These are phyloP conservation scores for Phalloptychus januarius DNA, from an alignment of 2,797 vertebrate genomes.

Conservation along the genomic window DNA sequence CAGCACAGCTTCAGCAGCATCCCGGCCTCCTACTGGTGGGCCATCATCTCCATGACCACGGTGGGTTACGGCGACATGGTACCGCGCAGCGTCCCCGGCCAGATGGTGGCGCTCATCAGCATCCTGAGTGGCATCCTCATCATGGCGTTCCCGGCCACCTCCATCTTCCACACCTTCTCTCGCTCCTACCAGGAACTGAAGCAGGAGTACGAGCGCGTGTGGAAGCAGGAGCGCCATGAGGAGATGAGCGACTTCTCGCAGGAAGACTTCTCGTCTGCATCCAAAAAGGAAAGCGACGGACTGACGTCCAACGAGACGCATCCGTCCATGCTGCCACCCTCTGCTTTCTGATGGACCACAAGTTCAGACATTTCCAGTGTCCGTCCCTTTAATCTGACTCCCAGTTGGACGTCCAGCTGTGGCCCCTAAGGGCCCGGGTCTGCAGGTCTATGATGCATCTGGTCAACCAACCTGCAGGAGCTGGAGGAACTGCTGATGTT, in stretches of 20 bases:
- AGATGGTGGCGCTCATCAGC: slow-evolving; percentile 93
- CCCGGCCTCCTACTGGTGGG: slow-evolving; percentile 97
- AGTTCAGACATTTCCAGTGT: not conserved
- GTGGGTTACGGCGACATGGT: slow-evolving; percentile 98
- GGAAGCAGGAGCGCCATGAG: slow-evolving; percentile 75
- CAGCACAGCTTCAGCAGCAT: slow-evolving; percentile 39
- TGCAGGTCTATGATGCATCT: not conserved
- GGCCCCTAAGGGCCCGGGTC: not conserved
- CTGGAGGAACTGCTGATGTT: not conserved
- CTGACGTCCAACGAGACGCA: not conserved
- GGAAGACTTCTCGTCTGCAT: slow-evolving; percentile 5
- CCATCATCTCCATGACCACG: slow-evolving; percentile 97
- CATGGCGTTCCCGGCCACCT: slow-evolving; percentile 97
- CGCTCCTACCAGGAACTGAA: slow-evolving; percentile 92
- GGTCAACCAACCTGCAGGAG: not conserved
- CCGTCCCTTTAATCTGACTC: not conserved
- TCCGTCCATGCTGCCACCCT: slow-evolving; percentile 35
- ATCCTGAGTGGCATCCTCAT: slow-evolving; percentile 97
- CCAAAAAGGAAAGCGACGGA: slow-evolving; percentile 1
- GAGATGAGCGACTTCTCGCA: slow-evolving; percentile 27
- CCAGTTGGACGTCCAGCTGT: not conserved
- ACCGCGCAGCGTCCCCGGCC: slow-evolving; percentile 89
- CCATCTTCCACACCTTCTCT: slow-evolving; percentile 97
- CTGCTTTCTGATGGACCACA: slow-evolving; percentile 47
- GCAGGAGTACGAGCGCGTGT: slow-evolving; percentile 80